Conservation (phyloP, 2,888 invertebrate species). For the Theodoxus fluviatilis region DNA sequence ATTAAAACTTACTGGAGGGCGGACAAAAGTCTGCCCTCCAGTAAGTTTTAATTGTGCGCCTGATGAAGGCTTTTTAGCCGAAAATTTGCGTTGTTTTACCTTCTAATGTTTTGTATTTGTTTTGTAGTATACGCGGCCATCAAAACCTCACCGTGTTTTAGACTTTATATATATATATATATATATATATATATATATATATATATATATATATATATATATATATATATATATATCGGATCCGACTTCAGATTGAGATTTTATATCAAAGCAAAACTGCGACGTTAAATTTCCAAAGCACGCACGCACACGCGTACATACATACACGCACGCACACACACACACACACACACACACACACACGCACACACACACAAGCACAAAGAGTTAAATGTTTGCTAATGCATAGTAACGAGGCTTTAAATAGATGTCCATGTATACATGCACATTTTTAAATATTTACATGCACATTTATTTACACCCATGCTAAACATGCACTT, state of each 20-base stretch:
- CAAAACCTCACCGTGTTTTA: too few species aligned
- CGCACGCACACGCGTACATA: slow-evolving; percentile 4
- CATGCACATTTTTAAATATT: too few species aligned
- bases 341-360: slow-evolving; percentile 4
- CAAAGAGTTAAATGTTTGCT: neutral
- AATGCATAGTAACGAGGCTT: neutral
- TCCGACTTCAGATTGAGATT: neutral
- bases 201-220: neutral
- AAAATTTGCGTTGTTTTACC: too few species aligned
- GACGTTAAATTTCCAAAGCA: neutral
- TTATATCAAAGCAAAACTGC: neutral
- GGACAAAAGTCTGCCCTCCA: too few species aligned
- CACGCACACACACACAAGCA: neutral
- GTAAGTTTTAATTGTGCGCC: too few species aligned
- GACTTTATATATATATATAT: neutral
- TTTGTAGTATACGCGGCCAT: too few species aligned
- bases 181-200: neutral
- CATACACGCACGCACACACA: slow-evolving; percentile 15
- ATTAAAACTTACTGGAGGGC: too few species aligned
- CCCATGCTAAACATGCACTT: too few species aligned
- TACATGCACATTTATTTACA: too few species aligned
- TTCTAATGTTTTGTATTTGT: too few species aligned
- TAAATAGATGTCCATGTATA: neutral
- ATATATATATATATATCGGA: neutral
- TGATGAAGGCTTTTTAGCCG: too few species aligned